phyloP scores from a whole-genome alignment of 2,888 invertebrate species.

The Trissolcus brochymenae region DNA sequence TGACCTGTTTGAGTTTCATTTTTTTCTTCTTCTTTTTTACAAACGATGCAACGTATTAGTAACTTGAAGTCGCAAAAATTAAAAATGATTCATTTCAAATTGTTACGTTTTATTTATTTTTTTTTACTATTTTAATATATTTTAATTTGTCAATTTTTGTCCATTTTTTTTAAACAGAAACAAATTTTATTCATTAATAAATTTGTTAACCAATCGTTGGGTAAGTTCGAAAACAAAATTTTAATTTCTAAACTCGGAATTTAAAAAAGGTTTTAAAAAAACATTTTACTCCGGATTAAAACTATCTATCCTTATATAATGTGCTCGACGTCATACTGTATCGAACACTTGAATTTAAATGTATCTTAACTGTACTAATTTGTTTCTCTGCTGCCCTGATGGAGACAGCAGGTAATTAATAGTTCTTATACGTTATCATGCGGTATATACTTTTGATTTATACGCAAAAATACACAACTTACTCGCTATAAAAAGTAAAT shows the following conservation, averaged over 20 bases:
- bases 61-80: no score
- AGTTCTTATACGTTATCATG: slow-evolving; percentile 59
- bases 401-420: slow-evolving; percentile 76
- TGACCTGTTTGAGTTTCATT: background rate
- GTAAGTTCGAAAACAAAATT: no score
- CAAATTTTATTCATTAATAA: no score
- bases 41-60: no score
- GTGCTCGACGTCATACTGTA: slow-evolving; percentile 47
- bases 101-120: no score
- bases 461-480: slow-evolving; percentile 13
- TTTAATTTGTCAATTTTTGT: no score
- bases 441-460: slow-evolving; percentile 53
- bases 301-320: slow-evolving; percentile 27
- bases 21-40: background rate
- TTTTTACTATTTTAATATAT: no score
- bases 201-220: no score
- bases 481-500: slow-evolving; percentile 6
- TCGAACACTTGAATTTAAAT: slow-evolving; percentile 53
- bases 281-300: slow-evolving; percentile 24
- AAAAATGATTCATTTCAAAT: no score
- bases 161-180: no score
- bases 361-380: slow-evolving; percentile 69
- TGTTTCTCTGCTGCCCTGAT: slow-evolving; percentile 75
- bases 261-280: no score
- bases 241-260: no score